Base-by-base conservation (phyloP, 2,888 invertebrate genomes). In the Atrina japonica region DNA sequence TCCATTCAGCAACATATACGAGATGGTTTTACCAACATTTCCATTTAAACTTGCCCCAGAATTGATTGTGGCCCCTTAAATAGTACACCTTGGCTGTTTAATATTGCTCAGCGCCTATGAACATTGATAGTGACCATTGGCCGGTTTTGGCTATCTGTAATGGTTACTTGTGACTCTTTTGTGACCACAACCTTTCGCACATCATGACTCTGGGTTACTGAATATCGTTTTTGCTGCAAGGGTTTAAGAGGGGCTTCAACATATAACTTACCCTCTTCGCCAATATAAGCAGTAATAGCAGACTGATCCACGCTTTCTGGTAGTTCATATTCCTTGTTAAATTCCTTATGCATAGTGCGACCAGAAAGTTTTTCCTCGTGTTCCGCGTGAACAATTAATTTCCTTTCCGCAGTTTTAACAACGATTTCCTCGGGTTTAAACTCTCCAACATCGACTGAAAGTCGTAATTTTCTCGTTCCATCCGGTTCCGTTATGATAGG, bases 271-370 rank as follows among this genome's bases (percentile, higher is more conserved):
- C 88, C 88, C 52, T 89, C 88, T 47, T 89, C 89, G 9, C 85
- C 85, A 63, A 89, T 84, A 66, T 86, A 87, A 16, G 90, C 90
- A 0, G 86, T 86, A 30, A 90, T 88, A 6, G 85, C 82, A 43
- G 87, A 82, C 29, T 89, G 88, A 69, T 90, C 89, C 18, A 90
- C 89, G 63, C 83, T 81, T 49, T 87, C 88, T 1, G 90, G 90
- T 29, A 90, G 80, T 69, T 90, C 90, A 72, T 90, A 90, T 72
- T 90, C 89, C 66, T 89, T 88, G 70, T 88, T 89, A 73, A 90
- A 90, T 68, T 90, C 89, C 66, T 88, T 88, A 74, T 88, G 87
- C 60, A 89, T 82, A 16, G 88, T 87, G 30, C 88, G 75, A 6
- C 88, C 89, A 2, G 85, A 83, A 11, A 80, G 77, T 68, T 87